phyloP scores from a whole-genome alignment of 1,140 invertebrate species.

The Drosophila equinoxialis region DNA sequence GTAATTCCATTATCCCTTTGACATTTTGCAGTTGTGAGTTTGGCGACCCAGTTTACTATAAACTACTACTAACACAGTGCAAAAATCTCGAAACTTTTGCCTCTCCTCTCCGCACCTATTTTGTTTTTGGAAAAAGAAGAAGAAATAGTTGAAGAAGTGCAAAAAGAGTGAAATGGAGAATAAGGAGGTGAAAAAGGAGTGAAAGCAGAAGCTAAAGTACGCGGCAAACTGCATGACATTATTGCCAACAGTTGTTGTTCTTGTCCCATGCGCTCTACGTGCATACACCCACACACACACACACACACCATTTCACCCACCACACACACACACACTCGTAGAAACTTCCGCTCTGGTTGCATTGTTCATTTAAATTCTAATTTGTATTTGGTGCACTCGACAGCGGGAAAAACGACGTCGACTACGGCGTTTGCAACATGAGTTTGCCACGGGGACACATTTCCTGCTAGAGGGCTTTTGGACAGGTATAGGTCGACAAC shows the following conservation, averaged over 20 bases:
- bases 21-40: conserved; percentile 64
- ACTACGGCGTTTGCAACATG: conserved; percentile 9
- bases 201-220: conserved; percentile 40
- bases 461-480: conserved; percentile 66
- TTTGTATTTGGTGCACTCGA: conserved; percentile 79
- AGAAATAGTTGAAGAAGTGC: conserved; percentile 18
- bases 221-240: conserved; percentile 76
- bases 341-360: conserved; percentile 72
- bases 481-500: conserved; percentile 50
- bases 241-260: conserved; percentile 50
- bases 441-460: conserved; percentile 42
- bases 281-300: conserved; percentile 40
- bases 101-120: conserved; percentile 1
- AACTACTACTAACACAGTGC: conserved; percentile 39
- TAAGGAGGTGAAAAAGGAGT: conserved; percentile 13
- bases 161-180: conserved; percentile 18
- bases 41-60: conserved; percentile 61
- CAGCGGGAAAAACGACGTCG: conserved; percentile 42
- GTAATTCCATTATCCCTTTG: conserved; percentile 74
- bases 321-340: conserved; percentile 44
- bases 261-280: conserved; percentile 53
- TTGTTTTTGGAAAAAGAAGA: conserved; percentile 32
- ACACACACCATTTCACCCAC: not conserved
- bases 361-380: conserved; percentile 82
- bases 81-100: conserved; percentile 56